Base-by-base conservation (phyloP, 2,113 vertebrate species). In the Percina caprodes region DNA sequence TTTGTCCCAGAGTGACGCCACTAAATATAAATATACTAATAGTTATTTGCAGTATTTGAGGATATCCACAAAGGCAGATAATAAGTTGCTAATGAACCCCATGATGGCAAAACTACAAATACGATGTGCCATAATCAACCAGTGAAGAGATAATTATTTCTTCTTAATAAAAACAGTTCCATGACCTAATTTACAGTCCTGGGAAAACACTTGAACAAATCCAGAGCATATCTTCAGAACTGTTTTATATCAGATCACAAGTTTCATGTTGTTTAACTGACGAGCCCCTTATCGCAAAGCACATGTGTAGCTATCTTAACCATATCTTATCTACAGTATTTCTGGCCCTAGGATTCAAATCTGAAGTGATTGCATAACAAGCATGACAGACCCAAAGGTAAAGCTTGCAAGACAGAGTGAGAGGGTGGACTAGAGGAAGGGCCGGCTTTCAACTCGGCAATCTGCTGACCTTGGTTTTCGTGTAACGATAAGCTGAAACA, bases 61-160 rank as follows among this genome's bases (percentile, higher is more conserved):
- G 81, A 74, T n/a, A 26, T 18, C 18, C 49, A 46, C 35, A 72
- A 19, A 58, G 61, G 39, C 21, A 23, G 39, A 83, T 65, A 77
- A 49, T 71, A 0, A 83, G 42, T 23, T 59, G 14, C 58, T 82
- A 83, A 73, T 71, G 49, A 80, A 51, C 23, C 69, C 5, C 6
- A 55, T 67, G 74, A 84, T 74, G 73, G 67, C 65, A 59, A 72
- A 78, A 73, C 45, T 52, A 81, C 69, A 84, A 83, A 80, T 30
- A 35, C 2, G 18, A 68, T 46, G 56, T 56, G 61, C 39, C 21
- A 42, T 76, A 56, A 82, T 86, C 63, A 85, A 60, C 30, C 42
- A 10, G 71, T 55, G 62, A 88, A 77, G 61, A 91, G 69, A 83
- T 86, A 77, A 91, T 91, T 60, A 89, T 67, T 58, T 60, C 33